Percentiles rank a stretch among this genome's conserved stretches.
Evolutionary conservation across 1,140 invertebrate genomes (phyloP).

Genomic region (Bilobella aurantiaca): DNA sequence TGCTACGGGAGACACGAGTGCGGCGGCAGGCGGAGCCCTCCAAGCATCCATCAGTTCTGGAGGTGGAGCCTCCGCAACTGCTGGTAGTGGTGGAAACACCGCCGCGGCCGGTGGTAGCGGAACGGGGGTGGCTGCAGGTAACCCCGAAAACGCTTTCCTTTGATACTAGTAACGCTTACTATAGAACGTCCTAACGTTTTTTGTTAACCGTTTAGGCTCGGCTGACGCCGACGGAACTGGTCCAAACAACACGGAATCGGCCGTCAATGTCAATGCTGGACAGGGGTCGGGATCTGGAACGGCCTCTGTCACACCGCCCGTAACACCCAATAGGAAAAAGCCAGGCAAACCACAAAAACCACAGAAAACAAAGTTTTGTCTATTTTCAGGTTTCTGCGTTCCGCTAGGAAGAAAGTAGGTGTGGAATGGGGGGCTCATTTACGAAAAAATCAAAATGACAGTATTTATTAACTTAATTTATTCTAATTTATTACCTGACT

Average conservation of each 20-base stretch:
- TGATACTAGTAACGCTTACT: neutral
- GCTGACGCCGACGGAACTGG: neutral
- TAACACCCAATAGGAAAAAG: neutral
- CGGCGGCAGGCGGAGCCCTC: too few species aligned
- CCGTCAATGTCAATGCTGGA: neutral
- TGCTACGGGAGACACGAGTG: neutral
- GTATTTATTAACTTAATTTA: neutral
- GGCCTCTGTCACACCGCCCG: neutral
- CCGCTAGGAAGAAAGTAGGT: neutral
- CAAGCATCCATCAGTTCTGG: neutral
- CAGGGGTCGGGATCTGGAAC: neutral
- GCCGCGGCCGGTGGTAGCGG: neutral
- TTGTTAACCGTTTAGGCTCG: neutral
- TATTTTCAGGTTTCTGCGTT: neutral
- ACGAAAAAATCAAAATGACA: neutral
- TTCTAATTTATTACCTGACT: neutral
- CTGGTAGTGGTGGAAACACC: neutral
- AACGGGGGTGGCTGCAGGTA: neutral
- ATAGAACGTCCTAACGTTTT: neutral
- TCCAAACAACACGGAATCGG: neutral
- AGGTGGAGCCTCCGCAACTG: neutral
- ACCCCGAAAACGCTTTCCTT: neutral
- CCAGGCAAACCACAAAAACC: neutral
- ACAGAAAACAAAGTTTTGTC: neutral
- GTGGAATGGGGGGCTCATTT: too few species aligned